phyloP scores from a whole-genome alignment of 2,888 invertebrate species.

The Oscheius sp. region DNA sequence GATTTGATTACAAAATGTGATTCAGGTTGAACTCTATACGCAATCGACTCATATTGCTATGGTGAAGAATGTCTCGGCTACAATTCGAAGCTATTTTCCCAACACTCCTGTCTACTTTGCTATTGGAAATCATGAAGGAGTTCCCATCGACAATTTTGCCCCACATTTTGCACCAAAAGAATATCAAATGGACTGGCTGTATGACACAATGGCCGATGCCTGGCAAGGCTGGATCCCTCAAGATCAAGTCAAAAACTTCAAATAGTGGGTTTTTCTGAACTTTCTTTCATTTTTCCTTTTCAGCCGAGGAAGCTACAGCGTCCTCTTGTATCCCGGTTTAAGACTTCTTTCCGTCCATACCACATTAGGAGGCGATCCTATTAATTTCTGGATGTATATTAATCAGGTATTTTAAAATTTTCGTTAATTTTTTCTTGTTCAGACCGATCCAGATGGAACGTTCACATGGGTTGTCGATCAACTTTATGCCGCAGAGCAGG shows the following conservation, averaged over 20 bases:
- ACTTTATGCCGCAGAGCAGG: constrained; percentile 79
- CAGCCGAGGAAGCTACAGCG: constrained; percentile 4
- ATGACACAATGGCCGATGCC: constrained; percentile 78
- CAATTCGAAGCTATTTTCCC: constrained; percentile 72
- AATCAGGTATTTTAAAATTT: not conserved
- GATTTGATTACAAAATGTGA: not conserved
- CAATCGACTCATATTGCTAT: not conserved
- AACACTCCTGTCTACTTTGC: constrained; percentile 82
- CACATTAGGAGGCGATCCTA: constrained; percentile 1
- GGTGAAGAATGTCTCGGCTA: constrained; percentile 31
- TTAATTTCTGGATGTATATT: not conserved
- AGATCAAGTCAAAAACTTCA: constrained; percentile 32
- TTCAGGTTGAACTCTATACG: not conserved
- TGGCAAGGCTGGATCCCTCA: constrained; percentile 81
- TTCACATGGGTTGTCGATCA: constrained; percentile 83
- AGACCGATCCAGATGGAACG: constrained; percentile 83
- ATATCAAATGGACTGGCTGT: constrained; percentile 81
- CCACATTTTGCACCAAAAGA: constrained; percentile 69
- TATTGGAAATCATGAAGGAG: constrained; percentile 93
- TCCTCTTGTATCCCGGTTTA: not conserved
- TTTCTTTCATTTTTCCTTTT: not conserved
- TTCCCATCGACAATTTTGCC: constrained; percentile 85
- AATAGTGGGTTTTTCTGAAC: constrained; percentile 20
- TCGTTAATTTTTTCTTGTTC: constrained; percentile 61
- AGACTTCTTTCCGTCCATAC: constrained; percentile 9